A percentile compares a stretch with the other conserved stretches of the same genome.
These are phyloP conservation scores for Eurystomus glaucurus DNA, from an alignment of 2,797 vertebrate genomes.

Conservation along the genomic window DNA sequence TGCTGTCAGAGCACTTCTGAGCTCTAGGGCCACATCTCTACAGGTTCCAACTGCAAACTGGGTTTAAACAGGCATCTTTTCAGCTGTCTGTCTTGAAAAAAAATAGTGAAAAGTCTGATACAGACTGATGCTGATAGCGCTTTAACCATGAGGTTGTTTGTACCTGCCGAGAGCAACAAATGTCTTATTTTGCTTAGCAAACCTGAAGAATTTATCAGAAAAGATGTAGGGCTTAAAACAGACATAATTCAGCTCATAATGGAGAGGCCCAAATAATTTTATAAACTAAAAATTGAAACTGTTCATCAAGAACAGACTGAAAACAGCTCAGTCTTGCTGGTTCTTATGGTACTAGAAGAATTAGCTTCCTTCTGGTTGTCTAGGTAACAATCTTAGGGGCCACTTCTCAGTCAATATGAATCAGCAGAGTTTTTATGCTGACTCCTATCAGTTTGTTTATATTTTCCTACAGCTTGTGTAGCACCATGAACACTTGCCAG, in stretches of 20 bases:
- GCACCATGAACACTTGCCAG: neutral
- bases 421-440: neutral
- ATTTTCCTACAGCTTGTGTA: neutral
- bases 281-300: neutral
- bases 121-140: fast-evolving
- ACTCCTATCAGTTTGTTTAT: neutral
- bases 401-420: neutral
- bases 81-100: neutral
- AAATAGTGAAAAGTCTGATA: neutral
- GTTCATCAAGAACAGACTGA: neutral
- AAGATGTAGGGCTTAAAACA: neutral
- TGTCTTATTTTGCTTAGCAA: neutral
- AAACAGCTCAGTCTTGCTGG: neutral
- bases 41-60: neutral
- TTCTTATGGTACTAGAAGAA: neutral
- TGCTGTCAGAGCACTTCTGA: neutral
- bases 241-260: neutral
- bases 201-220: neutral
- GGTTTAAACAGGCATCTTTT: neutral
- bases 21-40: neutral
- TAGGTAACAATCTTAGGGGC: neutral
- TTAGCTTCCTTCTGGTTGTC: neutral
- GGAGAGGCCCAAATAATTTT: neutral
- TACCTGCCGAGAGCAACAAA: neutral
- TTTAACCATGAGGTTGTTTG: neutral